These are phyloP conservation scores for Denticeps clupeoides DNA, from an alignment of 2,797 vertebrate species.

Conservation along the genomic window DNA sequence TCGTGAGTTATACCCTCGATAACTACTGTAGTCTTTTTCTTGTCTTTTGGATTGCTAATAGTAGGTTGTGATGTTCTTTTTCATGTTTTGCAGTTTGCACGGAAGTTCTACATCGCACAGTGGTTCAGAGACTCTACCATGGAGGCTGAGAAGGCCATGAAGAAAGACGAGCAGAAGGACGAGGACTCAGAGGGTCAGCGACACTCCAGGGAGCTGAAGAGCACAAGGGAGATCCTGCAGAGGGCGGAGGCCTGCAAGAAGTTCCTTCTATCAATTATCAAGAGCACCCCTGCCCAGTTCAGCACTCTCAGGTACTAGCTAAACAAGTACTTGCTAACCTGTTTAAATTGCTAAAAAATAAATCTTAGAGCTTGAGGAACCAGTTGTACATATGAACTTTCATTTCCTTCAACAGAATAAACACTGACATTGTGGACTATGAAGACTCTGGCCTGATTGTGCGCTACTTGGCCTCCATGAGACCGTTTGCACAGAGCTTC, in stretches of 20 bases:
- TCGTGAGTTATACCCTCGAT: slow-evolving; percentile 72
- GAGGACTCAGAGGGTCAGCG: slow-evolving; percentile 85
- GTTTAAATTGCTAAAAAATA: too few relatives aligned
- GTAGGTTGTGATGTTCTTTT: too few relatives aligned
- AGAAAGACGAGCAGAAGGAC: slow-evolving; percentile 70
- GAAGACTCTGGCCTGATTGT: slow-evolving; percentile 95
- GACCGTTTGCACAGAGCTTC: slow-evolving; percentile 98
- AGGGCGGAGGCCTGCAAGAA: slow-evolving; percentile 86
- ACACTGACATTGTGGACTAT: slow-evolving; percentile 93
- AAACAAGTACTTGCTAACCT: not conserved
- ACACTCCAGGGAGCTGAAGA: slow-evolving; percentile 85
- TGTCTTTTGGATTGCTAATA: too few relatives aligned
- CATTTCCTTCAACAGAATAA: slow-evolving; percentile 60
- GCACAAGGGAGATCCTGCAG: slow-evolving; percentile 91
- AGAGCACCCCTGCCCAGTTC: slow-evolving; percentile 73
- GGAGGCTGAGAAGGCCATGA: slow-evolving; percentile 95
- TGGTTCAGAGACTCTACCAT: slow-evolving; percentile 93
- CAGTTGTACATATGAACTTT: not conserved
- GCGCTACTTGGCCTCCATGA: slow-evolving; percentile 99
- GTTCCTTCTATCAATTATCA: slow-evolving; percentile 85
- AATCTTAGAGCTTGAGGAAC: too few relatives aligned
- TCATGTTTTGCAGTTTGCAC: slow-evolving; percentile 69
- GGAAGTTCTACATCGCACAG: slow-evolving; percentile 93
- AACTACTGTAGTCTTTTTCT: too few relatives aligned
- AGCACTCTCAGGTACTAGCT: not conserved